Evolutionary conservation across 1,140 invertebrate species (phyloP).

Genomic region (Polyergus mexicanus): DNA sequence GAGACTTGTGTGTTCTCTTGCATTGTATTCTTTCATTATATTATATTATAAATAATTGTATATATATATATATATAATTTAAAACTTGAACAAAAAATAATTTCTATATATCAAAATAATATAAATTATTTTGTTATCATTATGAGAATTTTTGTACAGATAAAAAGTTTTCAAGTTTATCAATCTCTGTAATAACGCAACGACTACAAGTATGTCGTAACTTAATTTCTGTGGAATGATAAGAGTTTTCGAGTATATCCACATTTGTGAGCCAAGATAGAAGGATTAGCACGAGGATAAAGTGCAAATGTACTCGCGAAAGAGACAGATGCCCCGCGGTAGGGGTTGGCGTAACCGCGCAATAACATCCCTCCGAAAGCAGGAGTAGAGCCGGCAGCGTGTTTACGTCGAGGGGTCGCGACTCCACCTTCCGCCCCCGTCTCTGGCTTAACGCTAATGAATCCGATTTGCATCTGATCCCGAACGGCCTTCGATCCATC

Average conservation of each 20-base stretch:
- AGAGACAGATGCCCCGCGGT: slow-evolving; percentile 60
- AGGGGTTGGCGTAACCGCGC: slow-evolving; percentile 77
- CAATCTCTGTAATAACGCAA: background rate
- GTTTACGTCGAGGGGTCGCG: slow-evolving; percentile 77
- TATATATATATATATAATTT: background rate
- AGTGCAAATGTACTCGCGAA: slow-evolving; percentile 63
- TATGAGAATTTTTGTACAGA: background rate
- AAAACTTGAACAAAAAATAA: background rate
- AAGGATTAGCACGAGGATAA: slow-evolving; percentile 10
- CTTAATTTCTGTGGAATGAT: background rate
- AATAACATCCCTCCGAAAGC: slow-evolving; percentile 77
- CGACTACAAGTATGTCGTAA: background rate
- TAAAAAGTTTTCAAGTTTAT: background rate
- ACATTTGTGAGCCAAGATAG: slow-evolving; percentile 16
- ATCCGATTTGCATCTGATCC: slow-evolving; percentile 86
- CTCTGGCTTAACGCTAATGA: slow-evolving; percentile 84
- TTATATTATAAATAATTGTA: background rate
- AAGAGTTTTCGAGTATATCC: background rate
- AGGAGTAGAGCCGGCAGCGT: slow-evolving; percentile 73
- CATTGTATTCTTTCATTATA: background rate
- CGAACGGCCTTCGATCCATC: slow-evolving; percentile 80
- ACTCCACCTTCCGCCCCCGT: slow-evolving; percentile 57
- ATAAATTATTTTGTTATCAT: background rate
- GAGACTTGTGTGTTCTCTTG: background rate
- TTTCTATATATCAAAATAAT: background rate